phyloP scores from a whole-genome alignment of 2,113 vertebrate genomes.

The Platycercus adscitus region DNA sequence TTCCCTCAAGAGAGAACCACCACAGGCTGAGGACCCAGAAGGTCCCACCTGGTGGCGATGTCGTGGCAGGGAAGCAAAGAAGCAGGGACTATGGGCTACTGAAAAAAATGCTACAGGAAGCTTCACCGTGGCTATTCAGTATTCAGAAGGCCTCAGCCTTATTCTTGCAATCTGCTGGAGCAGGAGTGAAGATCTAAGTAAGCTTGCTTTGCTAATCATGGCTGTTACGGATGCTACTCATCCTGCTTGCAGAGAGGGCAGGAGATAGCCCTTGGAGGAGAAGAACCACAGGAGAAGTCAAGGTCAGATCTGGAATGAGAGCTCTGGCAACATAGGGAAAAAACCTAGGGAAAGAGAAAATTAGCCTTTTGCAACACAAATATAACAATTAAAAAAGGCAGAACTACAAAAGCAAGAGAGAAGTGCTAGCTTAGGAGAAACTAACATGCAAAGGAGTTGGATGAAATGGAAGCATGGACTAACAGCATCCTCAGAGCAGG shows the following conservation, averaged over 20 bases:
- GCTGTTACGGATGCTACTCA: neutral
- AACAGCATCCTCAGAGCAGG: neutral
- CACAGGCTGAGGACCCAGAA: neutral
- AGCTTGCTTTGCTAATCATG: neutral
- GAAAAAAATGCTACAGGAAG: neutral
- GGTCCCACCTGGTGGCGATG: neutral
- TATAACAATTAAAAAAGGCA: neutral
- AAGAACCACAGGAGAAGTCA: neutral
- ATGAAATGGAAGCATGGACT: neutral
- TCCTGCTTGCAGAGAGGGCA: neutral
- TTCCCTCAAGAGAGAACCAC: neutral
- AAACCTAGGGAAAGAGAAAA: neutral
- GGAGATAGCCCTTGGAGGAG: neutral
- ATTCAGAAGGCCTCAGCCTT: neutral
- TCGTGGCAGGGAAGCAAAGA: neutral
- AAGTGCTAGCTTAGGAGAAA: neutral
- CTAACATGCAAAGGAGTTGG: neutral
- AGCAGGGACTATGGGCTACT: neutral
- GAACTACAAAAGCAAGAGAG: neutral
- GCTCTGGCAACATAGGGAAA: neutral
- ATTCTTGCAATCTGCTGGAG: neutral
- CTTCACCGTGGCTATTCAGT: neutral
- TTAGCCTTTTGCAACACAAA: neutral
- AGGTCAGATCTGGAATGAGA: neutral
- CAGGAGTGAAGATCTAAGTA: neutral